Evolutionary conservation across 2,888 invertebrate genomes (phyloP).

Genomic region (Anthrax anthrax): DNA sequence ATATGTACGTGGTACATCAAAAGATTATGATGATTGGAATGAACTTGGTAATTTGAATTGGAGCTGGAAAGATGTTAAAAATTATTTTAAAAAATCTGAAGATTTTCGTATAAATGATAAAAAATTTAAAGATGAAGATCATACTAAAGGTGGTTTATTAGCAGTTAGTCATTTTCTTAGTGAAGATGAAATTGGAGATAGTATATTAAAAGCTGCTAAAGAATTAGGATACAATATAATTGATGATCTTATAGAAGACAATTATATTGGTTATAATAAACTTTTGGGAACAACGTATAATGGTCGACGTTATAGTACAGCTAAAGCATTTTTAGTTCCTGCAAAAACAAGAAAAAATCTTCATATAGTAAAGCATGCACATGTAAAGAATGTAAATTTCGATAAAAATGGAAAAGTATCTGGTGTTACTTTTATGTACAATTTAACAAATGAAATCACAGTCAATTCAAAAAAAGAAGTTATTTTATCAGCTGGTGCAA

Average conservation of each 20-base stretch:
- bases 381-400: conserved; percentile 38
- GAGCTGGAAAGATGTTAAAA: conserved; percentile 60
- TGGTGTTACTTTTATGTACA: conserved; percentile 29
- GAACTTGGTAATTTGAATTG: conserved; percentile 45
- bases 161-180: conserved; percentile 41
- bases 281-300: conserved; percentile 40
- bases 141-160: conserved; percentile 26
- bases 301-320: conserved; percentile 42
- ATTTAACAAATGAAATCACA: conserved; percentile 24
- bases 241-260: conserved; percentile 31
- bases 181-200: background rate
- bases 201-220: conserved; percentile 39
- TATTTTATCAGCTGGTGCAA: conserved; percentile 21
- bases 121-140: conserved; percentile 13
- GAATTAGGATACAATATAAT: conserved; percentile 46
- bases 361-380: conserved; percentile 36
- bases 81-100: conserved; percentile 69
- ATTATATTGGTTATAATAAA: conserved; percentile 41
- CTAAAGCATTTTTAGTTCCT: conserved; percentile 42
- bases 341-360: conserved; percentile 29
- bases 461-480: conserved; percentile 17
- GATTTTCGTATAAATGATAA: conserved; percentile 41
- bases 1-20: conserved; percentile 46
- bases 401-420: conserved; percentile 34
- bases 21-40: conserved; percentile 51